These are phyloP conservation scores for Apocrypta bakeri DNA, from an alignment of 1,140 invertebrate species.

Conservation along the genomic window DNA sequence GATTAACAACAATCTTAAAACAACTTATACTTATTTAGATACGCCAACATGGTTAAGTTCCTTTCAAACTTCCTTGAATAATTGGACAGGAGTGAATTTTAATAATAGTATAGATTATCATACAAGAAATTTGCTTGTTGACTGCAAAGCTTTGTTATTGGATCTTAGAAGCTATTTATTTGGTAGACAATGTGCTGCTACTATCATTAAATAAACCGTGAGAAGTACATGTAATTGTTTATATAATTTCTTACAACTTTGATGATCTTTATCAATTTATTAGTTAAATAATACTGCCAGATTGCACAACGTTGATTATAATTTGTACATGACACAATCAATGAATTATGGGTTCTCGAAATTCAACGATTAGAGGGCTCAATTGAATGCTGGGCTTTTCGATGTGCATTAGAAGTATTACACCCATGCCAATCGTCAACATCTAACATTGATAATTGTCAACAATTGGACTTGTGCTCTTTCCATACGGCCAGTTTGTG, in stretches of 20 bases:
- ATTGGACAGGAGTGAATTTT: constrained; percentile 89
- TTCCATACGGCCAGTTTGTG: constrained; percentile 91
- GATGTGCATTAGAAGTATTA: constrained; percentile 92
- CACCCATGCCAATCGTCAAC: constrained; percentile 82
- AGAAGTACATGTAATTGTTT: constrained; percentile 84
- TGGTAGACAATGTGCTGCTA: constrained; percentile 91
- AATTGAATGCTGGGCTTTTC: constrained; percentile 93
- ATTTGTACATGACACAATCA: constrained; percentile 90
- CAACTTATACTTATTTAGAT: constrained; percentile 72
- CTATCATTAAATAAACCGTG: constrained; percentile 85
- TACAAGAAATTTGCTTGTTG: constrained; percentile 81
- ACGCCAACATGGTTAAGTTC: constrained; percentile 86
- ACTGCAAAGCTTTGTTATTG: constrained; percentile 84
- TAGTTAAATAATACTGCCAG: constrained; percentile 68
- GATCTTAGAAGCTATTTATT: constrained; percentile 97
- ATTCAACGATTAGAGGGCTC: constrained; percentile 87
- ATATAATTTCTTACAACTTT: not conserved
- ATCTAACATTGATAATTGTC: constrained; percentile 79
- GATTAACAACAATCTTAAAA: constrained; percentile 25
- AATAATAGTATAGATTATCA: constrained; percentile 80
- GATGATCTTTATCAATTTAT: not conserved
- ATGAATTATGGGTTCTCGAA: constrained; percentile 87
- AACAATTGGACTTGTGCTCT: constrained; percentile 83
- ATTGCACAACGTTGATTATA: constrained; percentile 88
- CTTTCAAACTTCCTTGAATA: constrained; percentile 84